Conservation (phyloP, 2,113 vertebrate genomes). For the Hyaena hyaena region DNA sequence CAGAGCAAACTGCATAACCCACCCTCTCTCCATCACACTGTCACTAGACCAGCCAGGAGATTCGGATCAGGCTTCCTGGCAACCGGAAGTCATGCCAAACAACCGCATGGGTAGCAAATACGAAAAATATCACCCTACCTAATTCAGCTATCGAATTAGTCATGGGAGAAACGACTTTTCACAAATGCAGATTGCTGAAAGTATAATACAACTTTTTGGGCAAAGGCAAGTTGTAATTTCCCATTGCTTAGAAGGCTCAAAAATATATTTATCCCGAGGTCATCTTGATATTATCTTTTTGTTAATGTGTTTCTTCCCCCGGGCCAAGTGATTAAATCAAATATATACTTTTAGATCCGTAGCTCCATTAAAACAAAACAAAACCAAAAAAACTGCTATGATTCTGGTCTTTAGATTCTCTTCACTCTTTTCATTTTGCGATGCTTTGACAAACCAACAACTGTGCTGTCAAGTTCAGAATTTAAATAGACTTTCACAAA, state of each 20-base stretch:
- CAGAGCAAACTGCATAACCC: not conserved
- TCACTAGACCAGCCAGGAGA: not conserved
- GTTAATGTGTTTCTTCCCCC: constrained; percentile 45
- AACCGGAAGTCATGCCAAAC: not conserved
- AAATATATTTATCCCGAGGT: constrained; percentile 47
- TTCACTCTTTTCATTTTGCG: constrained; percentile 65
- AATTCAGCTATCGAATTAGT: not conserved
- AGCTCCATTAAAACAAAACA: constrained; percentile 62
- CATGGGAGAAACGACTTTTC: not conserved
- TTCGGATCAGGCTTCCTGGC: not conserved
- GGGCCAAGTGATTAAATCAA: constrained; percentile 54
- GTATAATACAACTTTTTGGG: not conserved
- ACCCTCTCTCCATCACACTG: not conserved
- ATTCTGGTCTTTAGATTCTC: constrained; percentile 61
- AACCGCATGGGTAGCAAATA: not conserved
- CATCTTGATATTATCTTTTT: constrained; percentile 55
- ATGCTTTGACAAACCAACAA: constrained; percentile 74
- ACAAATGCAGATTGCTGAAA: constrained; percentile 1
- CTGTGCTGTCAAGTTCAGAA: constrained; percentile 71
- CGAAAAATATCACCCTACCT: constrained; percentile 23
- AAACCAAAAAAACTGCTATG: constrained; percentile 11
- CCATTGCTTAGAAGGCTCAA: not conserved
- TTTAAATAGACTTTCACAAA: constrained; percentile 74
- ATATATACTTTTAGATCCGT: constrained; percentile 40
- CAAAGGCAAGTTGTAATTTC: constrained; percentile 46